These are phyloP conservation scores for Ammodytes dubius DNA, from an alignment of 2,113 vertebrate genomes.

Conservation along the genomic window DNA sequence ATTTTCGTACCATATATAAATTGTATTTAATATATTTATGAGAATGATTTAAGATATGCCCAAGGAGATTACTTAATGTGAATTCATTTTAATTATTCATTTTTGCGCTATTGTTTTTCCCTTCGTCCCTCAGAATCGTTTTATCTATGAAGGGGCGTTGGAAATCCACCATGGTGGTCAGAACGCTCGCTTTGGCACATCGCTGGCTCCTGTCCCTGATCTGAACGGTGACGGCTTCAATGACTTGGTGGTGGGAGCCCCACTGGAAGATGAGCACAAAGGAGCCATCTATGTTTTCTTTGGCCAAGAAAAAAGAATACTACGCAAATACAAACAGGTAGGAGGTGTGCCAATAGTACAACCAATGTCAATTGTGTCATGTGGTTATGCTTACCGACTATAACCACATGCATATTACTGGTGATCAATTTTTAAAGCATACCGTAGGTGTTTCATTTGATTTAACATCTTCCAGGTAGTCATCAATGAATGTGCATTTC, in stretches of 20 bases:
- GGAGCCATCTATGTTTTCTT: constrained; percentile 95
- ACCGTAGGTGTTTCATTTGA: neutral
- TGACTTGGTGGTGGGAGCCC: constrained; percentile 93
- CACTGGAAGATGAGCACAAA: constrained; percentile 91
- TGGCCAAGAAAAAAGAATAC: constrained; percentile 84
- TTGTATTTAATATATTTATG: neutral
- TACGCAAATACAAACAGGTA: constrained; percentile 94
- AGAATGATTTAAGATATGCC: neutral
- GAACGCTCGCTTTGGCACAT: constrained; percentile 94
- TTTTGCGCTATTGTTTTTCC: neutral
- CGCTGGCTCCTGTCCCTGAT: constrained; percentile 91
- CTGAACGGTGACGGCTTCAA: constrained; percentile 95
- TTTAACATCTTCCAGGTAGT: neutral
- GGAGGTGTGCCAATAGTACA: neutral
- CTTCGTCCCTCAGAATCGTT: constrained; percentile 82
- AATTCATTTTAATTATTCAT: neutral
- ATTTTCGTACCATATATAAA: neutral
- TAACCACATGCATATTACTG: neutral
- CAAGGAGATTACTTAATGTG: neutral
- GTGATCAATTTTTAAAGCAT: neutral
- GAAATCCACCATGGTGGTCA: constrained; percentile 89
- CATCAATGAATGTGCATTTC: neutral
- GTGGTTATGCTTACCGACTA: neutral
- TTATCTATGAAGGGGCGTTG: constrained; percentile 87
- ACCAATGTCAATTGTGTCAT: neutral